These are phyloP conservation scores for Colius striatus DNA, from an alignment of 2,113 vertebrate species.

Conservation along the genomic window DNA sequence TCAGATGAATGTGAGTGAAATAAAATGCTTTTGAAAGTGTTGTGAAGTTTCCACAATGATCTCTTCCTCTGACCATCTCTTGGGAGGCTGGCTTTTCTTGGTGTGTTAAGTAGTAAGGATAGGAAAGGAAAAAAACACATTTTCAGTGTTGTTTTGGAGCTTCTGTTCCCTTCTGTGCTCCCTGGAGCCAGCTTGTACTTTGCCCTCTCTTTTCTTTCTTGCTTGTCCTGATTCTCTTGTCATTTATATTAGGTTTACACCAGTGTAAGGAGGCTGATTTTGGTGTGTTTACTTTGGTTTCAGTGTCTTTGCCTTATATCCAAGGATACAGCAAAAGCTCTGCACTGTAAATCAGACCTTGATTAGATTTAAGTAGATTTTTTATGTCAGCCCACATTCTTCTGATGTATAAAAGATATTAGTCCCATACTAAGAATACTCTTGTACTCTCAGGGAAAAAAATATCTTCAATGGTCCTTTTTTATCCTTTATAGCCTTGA, in stretches of 20 bases:
- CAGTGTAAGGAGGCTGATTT: neutral
- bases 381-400: neutral
- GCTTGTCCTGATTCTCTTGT: neutral
- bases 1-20: neutral
- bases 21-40: neutral
- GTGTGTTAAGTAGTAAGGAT: neutral
- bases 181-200: neutral
- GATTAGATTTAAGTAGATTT: neutral
- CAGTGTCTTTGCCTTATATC: neutral
- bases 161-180: neutral
- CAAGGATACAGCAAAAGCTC: neutral
- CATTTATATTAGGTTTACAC: neutral
- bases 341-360: neutral
- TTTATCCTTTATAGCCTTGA: neutral
- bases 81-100: neutral
- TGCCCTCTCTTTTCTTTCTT: neutral
- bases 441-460: neutral
- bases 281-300: neutral
- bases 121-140: neutral
- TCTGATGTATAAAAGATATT: neutral
- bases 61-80: neutral
- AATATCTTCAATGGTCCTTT: neutral
- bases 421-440: neutral
- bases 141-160: neutral
- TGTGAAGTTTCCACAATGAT: constrained; percentile 5